A percentile compares a stretch with the other conserved stretches of the same genome.
phyloP scores from a whole-genome alignment of 92 coral and sea anemone genomes.

The Epizoanthus scotinus region DNA sequence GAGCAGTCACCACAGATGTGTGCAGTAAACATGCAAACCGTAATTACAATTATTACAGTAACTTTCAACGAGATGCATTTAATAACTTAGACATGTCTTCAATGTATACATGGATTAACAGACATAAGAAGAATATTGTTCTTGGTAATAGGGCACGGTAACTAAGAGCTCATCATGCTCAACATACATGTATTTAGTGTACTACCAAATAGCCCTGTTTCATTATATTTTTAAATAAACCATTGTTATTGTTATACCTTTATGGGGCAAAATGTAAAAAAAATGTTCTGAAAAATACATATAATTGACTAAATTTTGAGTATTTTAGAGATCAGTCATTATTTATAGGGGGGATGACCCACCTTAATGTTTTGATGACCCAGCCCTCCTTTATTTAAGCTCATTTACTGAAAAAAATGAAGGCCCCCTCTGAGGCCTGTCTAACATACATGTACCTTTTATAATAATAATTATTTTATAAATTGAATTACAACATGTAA shows the following conservation, averaged over 20 bases:
- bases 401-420: too few relatives aligned
- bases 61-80: constrained; percentile 48
- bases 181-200: too few relatives aligned
- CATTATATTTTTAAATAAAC: not conserved
- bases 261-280: not conserved
- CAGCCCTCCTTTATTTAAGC: too few relatives aligned
- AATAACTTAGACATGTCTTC: constrained; percentile 36
- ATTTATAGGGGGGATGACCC: too few relatives aligned
- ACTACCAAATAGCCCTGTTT: too few relatives aligned
- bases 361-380: too few relatives aligned
- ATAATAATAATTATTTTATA: too few relatives aligned
- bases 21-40: constrained; percentile 15
- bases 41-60: constrained; percentile 16
- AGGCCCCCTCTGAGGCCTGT: too few relatives aligned
- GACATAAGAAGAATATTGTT: constrained; percentile 48
- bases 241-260: not conserved
- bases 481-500: too few relatives aligned
- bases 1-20: not conserved
- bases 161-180: too few relatives aligned
- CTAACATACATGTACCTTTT: too few relatives aligned
- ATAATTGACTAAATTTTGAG: not conserved
- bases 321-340: too few relatives aligned
- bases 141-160: constrained; percentile 55
- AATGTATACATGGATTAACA: constrained; percentile 55
- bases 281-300: not conserved